Base-by-base conservation (phyloP, 1,140 invertebrate species). In the Centruroides sculpturatus region DNA sequence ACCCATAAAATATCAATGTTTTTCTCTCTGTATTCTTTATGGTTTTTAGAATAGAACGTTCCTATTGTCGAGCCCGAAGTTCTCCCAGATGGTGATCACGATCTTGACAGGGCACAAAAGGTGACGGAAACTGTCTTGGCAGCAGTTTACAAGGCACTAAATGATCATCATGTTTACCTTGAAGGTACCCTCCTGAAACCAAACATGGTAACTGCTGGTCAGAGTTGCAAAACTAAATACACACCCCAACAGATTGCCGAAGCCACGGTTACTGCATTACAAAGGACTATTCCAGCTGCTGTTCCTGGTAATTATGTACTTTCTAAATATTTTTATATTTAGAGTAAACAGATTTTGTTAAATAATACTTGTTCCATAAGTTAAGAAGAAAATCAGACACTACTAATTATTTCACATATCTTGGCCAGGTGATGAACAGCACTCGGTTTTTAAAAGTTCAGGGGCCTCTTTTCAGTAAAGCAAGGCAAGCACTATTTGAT, bases 141-240 rank as follows among this genome's bases (percentile, higher is more conserved):
- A 36, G 93, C 92, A 69, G 85, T 89, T 11, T 99, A 98, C 85
- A 98, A 98, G 78, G 93, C 95, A 9, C 79, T 99, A 11, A 85
- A 82, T 68, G 95, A 98, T 72, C 96, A 99, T 73, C 89, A 99
- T 70, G 91, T 99, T 53, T 99, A 84, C 78, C 80, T 99, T 65
- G 96, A 99, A 75, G 96, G 96, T 68, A 98, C 94, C 23, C 81
- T 99, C 4, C 79, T 99, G 59, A 99, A 99, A 75, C 95, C 96
- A 11, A 99, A 99, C 81, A 99, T 99, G 93, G 90, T 90, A 9
- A 95, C 90, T 12, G 81, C 90, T 59, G 92, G 89, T 55, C 89
- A 93, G 76, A 81, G 79, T 3, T 86, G 82, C 70, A 0, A 71
- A 5, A 69, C 81, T 12, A 85, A 79, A 59, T 83, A 79, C 67